These are phyloP conservation scores for Lamellibrachia luymesi DNA, from an alignment of 1,140 invertebrate genomes.

Conservation along the genomic window DNA sequence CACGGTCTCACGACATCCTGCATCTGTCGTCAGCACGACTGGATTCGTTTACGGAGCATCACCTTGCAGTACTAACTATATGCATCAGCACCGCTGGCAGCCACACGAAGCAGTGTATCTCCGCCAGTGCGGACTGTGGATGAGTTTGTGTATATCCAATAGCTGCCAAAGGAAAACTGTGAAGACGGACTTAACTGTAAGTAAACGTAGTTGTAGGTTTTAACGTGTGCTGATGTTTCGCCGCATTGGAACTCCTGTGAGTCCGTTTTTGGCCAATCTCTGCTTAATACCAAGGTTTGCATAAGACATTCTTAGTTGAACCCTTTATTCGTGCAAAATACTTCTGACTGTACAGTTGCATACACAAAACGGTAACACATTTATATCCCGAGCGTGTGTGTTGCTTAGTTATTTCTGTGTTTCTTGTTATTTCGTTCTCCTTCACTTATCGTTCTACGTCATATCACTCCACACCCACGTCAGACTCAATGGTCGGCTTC, in stretches of 20 bases:
- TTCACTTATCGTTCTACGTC: too few species aligned
- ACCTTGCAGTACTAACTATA: not conserved
- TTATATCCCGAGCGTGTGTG: too few species aligned
- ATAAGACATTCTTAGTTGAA: not conserved
- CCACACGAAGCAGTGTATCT: conserved; percentile 13
- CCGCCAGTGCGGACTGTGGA: not conserved
- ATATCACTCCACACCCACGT: too few species aligned
- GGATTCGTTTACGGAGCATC: conserved; percentile 3
- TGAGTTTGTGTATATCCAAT: not conserved
- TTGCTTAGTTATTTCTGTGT: too few species aligned
- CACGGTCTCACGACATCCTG: not conserved
- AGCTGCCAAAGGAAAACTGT: not conserved
- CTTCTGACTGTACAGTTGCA: too few species aligned
- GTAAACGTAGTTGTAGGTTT: not conserved
- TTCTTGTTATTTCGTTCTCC: too few species aligned
- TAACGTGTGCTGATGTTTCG: not conserved
- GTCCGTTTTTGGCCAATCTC: not conserved
- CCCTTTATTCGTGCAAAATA: not conserved
- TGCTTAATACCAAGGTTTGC: not conserved
- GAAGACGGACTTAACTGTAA: not conserved
- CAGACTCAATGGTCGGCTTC: too few species aligned
- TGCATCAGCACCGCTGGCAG: not conserved
- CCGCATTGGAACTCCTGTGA: not conserved
- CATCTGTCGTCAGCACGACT: not conserved
- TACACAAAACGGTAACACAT: too few species aligned